phyloP scores from a whole-genome alignment of 2,113 vertebrate species.

The Cisticola juncidis region DNA sequence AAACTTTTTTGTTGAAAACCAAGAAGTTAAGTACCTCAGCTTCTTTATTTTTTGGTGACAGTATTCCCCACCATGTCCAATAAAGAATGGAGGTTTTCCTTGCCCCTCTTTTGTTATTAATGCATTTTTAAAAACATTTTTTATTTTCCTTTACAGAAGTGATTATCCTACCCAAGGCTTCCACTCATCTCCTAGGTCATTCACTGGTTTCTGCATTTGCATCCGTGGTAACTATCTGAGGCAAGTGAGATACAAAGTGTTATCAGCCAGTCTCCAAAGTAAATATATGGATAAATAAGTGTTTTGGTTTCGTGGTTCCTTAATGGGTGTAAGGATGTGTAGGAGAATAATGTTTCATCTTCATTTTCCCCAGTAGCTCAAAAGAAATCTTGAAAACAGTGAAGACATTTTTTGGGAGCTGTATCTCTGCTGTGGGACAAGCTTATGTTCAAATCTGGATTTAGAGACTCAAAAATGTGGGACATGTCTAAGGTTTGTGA shows the following conservation, averaged over 20 bases:
- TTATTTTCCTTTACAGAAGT: background rate
- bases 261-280: background rate
- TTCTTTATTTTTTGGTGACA: background rate
- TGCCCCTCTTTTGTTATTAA: background rate
- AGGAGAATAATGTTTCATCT: background rate
- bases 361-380: background rate
- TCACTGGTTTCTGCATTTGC: background rate
- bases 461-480: background rate
- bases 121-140: background rate
- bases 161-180: background rate
- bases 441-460: background rate
- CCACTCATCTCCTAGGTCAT: background rate
- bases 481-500: background rate
- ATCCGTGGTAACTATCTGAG: background rate
- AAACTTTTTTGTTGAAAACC: background rate
- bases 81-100: background rate
- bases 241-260: background rate
- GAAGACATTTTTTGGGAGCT: background rate
- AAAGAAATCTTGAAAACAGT: background rate
- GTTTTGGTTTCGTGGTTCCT: background rate
- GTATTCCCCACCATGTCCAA: rapidly evolving
- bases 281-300: background rate
- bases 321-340: background rate
- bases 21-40: background rate
- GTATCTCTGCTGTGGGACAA: background rate